Evolutionary conservation across 1,140 invertebrate species (phyloP).

Genomic region (Adelges cooleyi): DNA sequence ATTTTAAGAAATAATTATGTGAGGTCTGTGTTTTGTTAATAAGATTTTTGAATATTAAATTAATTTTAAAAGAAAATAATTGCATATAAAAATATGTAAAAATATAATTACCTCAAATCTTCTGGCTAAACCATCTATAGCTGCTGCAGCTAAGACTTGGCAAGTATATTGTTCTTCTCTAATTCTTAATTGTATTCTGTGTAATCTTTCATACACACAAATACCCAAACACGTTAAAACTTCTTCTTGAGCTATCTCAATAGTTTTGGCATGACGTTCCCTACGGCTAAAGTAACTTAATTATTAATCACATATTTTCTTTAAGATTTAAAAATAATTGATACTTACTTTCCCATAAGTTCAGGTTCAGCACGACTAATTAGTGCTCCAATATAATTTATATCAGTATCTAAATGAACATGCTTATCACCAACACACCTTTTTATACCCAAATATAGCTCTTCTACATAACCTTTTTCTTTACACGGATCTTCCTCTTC

Average conservation of each 20-base stretch:
- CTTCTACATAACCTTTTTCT: slow-evolving; percentile 78
- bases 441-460: slow-evolving; percentile 73
- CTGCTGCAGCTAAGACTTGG: slow-evolving; percentile 77
- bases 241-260: slow-evolving; percentile 91
- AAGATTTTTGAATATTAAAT: too few relatives aligned
- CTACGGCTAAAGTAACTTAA: slow-evolving; percentile 43
- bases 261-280: slow-evolving; percentile 84
- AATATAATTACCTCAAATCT: slow-evolving; percentile 56
- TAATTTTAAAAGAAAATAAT: background rate
- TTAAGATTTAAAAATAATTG: background rate
- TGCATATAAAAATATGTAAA: background rate
- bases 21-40: too few relatives aligned
- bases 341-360: slow-evolving; percentile 56
- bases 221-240: slow-evolving; percentile 85
- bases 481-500: slow-evolving; percentile 65
- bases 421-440: slow-evolving; percentile 74
- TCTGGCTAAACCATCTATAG: slow-evolving; percentile 69
- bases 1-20: too few relatives aligned
- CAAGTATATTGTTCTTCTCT: slow-evolving; percentile 82
- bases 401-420: slow-evolving; percentile 72
- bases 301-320: background rate
- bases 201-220: slow-evolving; percentile 77
- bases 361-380: slow-evolving; percentile 82
- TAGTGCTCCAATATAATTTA: slow-evolving; percentile 74
- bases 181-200: slow-evolving; percentile 70